Percentiles rank a stretch among this genome's conserved stretches.
These are phyloP conservation scores for Scelioninae gen. 2 DNA, from an alignment of 2,888 invertebrate genomes.

Conservation along the genomic window DNA sequence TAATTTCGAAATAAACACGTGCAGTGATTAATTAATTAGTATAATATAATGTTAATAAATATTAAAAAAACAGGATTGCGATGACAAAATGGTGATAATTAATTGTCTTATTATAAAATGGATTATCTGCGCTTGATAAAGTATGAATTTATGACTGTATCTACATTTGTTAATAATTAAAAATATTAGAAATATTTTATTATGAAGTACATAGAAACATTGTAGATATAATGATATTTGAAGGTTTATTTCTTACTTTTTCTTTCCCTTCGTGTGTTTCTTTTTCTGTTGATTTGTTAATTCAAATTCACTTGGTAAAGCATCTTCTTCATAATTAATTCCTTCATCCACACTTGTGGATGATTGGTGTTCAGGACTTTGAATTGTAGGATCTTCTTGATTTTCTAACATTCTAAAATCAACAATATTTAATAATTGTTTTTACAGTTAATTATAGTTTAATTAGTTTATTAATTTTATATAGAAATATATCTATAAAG, in stretches of 20 bases:
- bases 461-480: too few relatives aligned
- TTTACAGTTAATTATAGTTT: too few relatives aligned
- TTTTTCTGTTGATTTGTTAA: slow-evolving; percentile 57
- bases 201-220: neutral
- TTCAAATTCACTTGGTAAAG: slow-evolving; percentile 34
- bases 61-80: too few relatives aligned
- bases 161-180: too few relatives aligned
- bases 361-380: slow-evolving; percentile 68
- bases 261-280: slow-evolving; percentile 69
- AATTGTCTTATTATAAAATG: too few relatives aligned
- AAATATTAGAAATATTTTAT: too few relatives aligned
- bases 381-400: slow-evolving; percentile 66
- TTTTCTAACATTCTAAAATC: slow-evolving; percentile 68
- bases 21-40: slow-evolving; percentile 9
- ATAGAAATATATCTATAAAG: too few relatives aligned
- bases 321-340: slow-evolving; percentile 51
- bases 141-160: too few relatives aligned
- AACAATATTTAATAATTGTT: slow-evolving; percentile 16
- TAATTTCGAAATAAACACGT: slow-evolving; percentile 66
- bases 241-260: slow-evolving; percentile 74
- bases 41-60: too few relatives aligned
- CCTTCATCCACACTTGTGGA: slow-evolving; percentile 61
- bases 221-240: too few relatives aligned
- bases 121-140: too few relatives aligned
- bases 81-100: too few relatives aligned